A percentile compares a stretch with the other conserved stretches of the same genome.
Evolutionary conservation across 2,113 vertebrate species (phyloP).

Genomic region (Chaetodon auriga): DNA sequence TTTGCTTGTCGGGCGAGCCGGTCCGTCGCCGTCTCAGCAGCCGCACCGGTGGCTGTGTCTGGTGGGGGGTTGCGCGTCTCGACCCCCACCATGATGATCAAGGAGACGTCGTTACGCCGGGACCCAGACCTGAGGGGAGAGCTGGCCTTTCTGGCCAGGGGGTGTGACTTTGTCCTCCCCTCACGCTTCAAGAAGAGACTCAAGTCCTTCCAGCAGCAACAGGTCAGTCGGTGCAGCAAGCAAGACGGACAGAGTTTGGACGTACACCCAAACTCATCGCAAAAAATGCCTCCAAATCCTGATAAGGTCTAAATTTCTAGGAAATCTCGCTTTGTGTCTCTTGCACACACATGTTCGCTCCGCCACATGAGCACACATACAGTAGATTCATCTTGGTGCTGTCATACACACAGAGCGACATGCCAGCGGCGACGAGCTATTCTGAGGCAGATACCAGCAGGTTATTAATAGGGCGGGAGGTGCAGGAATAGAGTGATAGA

Average conservation of each 20-base stretch:
- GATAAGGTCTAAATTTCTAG: neutral
- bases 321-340: too few species aligned
- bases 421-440: conserved; percentile 87
- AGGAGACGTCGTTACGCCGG: conserved; percentile 94
- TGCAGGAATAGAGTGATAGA: conserved; percentile 91
- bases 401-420: conserved; percentile 77
- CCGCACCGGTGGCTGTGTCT: conserved; percentile 54
- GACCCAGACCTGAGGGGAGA: conserved; percentile 98
- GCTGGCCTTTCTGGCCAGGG: conserved; percentile 96
- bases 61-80: conserved; percentile 55
- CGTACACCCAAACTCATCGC: neutral
- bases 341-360: neutral
- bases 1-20: conserved; percentile 13
- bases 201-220: conserved; percentile 97
- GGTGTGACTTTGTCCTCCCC: conserved; percentile 99
- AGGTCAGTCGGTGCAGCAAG: conserved; percentile 87
- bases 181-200: conserved; percentile 98
- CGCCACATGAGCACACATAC: neutral
- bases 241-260: conserved; percentile 21
- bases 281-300: neutral
- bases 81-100: conserved; percentile 96
- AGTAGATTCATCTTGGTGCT: conserved; percentile 41
- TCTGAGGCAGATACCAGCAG: conserved; percentile 90
- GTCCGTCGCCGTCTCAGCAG: conserved; percentile 41
- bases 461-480: conserved; percentile 93